Conservation (phyloP, 2,113 vertebrate genomes). For the Merops nubicus region DNA sequence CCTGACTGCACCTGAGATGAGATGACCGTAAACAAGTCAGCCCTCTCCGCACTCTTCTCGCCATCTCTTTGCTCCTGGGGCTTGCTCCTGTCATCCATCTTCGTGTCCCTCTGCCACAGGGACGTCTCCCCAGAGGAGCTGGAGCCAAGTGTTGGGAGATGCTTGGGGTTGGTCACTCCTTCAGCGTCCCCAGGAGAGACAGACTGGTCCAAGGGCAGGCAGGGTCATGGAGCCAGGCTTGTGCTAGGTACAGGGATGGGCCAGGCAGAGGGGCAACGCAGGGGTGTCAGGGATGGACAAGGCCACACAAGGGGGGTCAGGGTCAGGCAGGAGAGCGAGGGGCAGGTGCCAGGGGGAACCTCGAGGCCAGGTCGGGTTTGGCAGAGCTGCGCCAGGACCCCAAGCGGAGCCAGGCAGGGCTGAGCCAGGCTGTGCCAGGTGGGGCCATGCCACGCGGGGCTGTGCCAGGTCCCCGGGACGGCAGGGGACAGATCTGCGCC, state of each 20-base stretch:
- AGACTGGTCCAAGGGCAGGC: neutral
- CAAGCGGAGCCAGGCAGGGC: neutral
- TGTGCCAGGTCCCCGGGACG: neutral
- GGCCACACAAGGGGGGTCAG: too few species aligned
- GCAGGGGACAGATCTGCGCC: neutral
- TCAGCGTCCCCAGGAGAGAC: neutral
- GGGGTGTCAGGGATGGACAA: neutral
- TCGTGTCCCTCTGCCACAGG: rapidly evolving
- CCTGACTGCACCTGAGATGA: neutral
- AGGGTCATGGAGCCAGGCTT: neutral
- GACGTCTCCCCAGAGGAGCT: rapidly evolving
- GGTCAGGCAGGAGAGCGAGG: rapidly evolving
- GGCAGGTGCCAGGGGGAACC: neutral
- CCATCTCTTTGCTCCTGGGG: neutral
- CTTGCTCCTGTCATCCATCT: neutral
- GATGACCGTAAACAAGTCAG: neutral
- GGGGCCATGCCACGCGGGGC: neutral
- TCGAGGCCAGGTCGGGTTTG: neutral
- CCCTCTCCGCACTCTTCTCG: neutral
- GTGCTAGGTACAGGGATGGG: neutral
- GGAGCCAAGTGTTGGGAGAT: neutral
- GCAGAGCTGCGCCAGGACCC: neutral
- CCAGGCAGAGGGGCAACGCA: neutral
- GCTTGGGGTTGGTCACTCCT: neutral
- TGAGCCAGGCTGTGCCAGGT: neutral